Conservation (phyloP, 1,140 invertebrate species). For the Micrasema minimum region DNA sequence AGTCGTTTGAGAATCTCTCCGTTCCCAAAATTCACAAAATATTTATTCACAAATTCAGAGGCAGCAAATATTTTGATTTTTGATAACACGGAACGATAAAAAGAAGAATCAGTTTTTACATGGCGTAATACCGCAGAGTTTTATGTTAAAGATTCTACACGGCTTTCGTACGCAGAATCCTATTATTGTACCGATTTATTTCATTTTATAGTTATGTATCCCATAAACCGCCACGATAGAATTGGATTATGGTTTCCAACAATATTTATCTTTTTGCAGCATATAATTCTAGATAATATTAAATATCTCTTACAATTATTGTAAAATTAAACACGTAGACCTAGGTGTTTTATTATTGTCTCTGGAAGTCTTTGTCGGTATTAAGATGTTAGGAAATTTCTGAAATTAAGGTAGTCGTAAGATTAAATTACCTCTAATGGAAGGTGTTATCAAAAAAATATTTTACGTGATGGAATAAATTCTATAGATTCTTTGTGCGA, state of each 20-base stretch:
- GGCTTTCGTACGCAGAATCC: conserved; percentile 23
- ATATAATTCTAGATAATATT: conserved; percentile 20
- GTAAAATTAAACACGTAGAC: not conserved
- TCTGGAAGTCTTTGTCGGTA: too few species aligned
- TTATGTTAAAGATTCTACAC: conserved; percentile 21
- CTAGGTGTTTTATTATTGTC: too few species aligned
- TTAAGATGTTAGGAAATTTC: too few species aligned
- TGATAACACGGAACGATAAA: conserved; percentile 26
- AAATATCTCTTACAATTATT: conserved; percentile 13
- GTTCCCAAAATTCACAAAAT: not conserved
- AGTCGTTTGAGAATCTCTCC: too few species aligned
- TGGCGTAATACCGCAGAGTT: conserved; percentile 12
- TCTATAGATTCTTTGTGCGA: too few species aligned
- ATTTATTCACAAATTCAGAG: not conserved
- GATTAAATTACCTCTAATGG: too few species aligned
- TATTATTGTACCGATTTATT: conserved; percentile 35
- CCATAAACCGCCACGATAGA: conserved; percentile 7
- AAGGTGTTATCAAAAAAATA: too few species aligned
- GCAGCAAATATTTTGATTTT: conserved; percentile 12
- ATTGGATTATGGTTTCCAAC: conserved; percentile 1
- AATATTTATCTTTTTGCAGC: conserved; percentile 4
- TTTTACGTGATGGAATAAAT: too few species aligned
- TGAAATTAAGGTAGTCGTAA: too few species aligned
- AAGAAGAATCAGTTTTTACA: conserved; percentile 27
- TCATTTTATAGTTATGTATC: conserved; percentile 33